phyloP scores from a whole-genome alignment of 2,113 vertebrate species.

The Acinonyx jubatus region DNA sequence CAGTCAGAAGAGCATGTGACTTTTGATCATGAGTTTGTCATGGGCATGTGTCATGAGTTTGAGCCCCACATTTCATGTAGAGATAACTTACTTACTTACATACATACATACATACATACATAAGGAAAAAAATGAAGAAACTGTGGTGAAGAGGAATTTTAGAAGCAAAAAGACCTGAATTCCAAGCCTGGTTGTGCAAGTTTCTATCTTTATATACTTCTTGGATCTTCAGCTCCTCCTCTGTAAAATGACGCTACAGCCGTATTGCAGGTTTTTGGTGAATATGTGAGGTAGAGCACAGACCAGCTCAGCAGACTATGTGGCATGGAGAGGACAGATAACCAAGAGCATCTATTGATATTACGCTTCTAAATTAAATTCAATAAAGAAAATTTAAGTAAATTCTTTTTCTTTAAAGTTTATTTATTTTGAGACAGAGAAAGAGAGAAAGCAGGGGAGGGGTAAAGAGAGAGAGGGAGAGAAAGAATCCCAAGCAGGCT shows the following conservation, averaged over 20 bases:
- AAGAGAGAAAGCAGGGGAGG: too few relatives aligned
- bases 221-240: not conserved
- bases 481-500: too few relatives aligned
- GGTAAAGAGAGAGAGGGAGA: too few relatives aligned
- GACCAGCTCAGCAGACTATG: not conserved
- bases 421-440: too few relatives aligned
- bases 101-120: too few relatives aligned
- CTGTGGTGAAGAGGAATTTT: not conserved
- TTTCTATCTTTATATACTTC: not conserved
- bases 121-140: not conserved
- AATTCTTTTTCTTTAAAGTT: not conserved
- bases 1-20: too few relatives aligned
- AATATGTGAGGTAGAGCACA: not conserved
- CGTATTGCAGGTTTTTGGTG: not conserved
- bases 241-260: not conserved
- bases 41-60: too few relatives aligned
- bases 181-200: not conserved
- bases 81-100: too few relatives aligned
- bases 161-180: not conserved
- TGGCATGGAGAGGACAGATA: not conserved
- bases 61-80: too few relatives aligned
- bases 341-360: not conserved
- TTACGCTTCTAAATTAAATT: constrained; percentile 18
- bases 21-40: too few relatives aligned
- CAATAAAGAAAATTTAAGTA: constrained; percentile 19